A percentile compares a stretch with the other conserved stretches of the same genome.
phyloP scores from a whole-genome alignment of 2,113 vertebrate species.

The Syngnathus scovelli region DNA sequence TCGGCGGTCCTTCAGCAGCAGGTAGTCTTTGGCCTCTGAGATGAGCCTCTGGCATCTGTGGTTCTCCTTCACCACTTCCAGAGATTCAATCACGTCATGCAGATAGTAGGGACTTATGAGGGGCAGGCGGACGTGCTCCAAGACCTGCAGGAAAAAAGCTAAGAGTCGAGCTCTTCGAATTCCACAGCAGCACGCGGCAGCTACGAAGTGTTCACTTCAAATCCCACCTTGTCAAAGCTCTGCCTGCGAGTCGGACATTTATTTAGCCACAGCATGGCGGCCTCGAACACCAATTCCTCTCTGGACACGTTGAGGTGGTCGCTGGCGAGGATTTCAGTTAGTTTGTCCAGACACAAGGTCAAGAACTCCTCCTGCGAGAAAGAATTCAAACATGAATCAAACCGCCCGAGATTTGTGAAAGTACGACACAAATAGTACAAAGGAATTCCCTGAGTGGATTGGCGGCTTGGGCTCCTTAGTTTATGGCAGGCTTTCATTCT shows the following conservation, averaged over 20 bases:
- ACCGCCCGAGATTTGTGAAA: neutral
- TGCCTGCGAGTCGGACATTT: constrained; percentile 67
- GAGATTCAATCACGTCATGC: constrained; percentile 72
- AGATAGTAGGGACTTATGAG: constrained; percentile 78
- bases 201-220: neutral
- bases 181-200: neutral
- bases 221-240: constrained; percentile 73
- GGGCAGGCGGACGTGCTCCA: constrained; percentile 73
- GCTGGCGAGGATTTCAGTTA: constrained; percentile 72
- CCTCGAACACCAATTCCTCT: constrained; percentile 76
- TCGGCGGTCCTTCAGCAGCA: constrained; percentile 75
- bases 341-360: constrained; percentile 73
- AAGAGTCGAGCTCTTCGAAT: no score
- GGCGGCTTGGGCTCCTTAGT: no score
- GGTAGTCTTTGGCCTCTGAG: constrained; percentile 77
- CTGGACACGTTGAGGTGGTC: constrained; percentile 69
- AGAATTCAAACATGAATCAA: neutral
- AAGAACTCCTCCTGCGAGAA: constrained; percentile 73
- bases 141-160: constrained; percentile 52
- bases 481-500: neutral
- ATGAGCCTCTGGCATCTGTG: constrained; percentile 72
- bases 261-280: constrained; percentile 70
- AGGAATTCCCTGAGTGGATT: no score
- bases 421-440: neutral
- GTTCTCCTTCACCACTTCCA: constrained; percentile 71